A percentile compares a stretch with the other conserved stretches of the same genome.
phyloP scores from a whole-genome alignment of 1,140 invertebrate species.

The Heliconius hermathena region DNA sequence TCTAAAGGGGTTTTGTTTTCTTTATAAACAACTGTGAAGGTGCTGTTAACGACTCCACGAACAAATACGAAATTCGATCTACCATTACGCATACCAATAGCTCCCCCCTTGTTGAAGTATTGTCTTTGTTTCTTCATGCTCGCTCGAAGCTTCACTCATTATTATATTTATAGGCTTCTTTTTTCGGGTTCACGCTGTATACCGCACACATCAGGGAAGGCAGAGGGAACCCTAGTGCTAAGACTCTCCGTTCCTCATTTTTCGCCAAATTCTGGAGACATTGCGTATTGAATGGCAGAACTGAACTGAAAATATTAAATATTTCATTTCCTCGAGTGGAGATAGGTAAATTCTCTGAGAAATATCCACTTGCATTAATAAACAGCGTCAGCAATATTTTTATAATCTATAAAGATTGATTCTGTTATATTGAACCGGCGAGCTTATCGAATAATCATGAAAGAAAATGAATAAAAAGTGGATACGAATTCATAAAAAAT shows the following conservation, averaged over 20 bases:
- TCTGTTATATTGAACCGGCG: slow-evolving; percentile 40
- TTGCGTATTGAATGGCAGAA: too few relatives aligned
- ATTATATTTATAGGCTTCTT: slow-evolving; percentile 46
- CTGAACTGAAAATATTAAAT: too few relatives aligned
- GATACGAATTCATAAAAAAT: slow-evolving; percentile 59
- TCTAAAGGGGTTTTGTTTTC: slow-evolving; percentile 75
- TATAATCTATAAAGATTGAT: slow-evolving; percentile 41
- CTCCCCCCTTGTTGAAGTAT: slow-evolving; percentile 68
- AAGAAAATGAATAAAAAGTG: slow-evolving; percentile 61
- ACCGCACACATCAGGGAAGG: too few relatives aligned
- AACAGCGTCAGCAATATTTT: slow-evolving; percentile 28
- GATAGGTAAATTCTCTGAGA: slow-evolving; percentile 15
- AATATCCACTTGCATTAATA: slow-evolving; percentile 24
- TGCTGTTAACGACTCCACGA: slow-evolving; percentile 78
- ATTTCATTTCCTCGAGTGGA: too few relatives aligned
- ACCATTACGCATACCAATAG: slow-evolving; percentile 80
- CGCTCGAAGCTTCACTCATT: slow-evolving; percentile 43
- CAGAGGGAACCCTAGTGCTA: too few relatives aligned
- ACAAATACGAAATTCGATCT: slow-evolving; percentile 81
- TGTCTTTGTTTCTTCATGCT: slow-evolving; percentile 61
- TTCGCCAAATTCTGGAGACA: too few relatives aligned
- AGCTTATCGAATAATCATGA: slow-evolving; percentile 42
- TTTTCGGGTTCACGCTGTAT: too few relatives aligned
- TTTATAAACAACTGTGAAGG: slow-evolving; percentile 78
- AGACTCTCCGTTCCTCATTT: too few relatives aligned